Conservation (phyloP, 1,140 invertebrate genomes). For the Bombus confusus region DNA sequence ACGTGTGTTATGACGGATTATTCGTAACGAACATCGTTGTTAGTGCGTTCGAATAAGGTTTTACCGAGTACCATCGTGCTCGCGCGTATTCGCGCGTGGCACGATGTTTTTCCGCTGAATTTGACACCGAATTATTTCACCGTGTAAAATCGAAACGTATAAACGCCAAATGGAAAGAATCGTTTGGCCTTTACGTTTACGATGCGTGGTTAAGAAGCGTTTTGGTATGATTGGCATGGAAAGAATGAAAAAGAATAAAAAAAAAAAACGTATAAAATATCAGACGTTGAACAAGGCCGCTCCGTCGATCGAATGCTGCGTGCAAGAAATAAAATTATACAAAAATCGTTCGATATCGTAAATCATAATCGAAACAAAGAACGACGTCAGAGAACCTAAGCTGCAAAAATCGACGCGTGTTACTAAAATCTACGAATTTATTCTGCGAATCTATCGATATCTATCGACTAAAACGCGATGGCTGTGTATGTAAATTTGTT, state of each 20-base stretch:
- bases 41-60: neutral
- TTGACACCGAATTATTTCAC: conserved; percentile 49
- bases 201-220: conserved; percentile 1
- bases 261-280: neutral
- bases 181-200: neutral
- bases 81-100: neutral
- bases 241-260: neutral
- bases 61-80: neutral
- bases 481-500: neutral
- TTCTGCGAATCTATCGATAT: neutral
- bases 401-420: neutral
- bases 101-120: neutral
- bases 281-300: neutral
- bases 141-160: neutral
- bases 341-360: neutral
- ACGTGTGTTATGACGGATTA: no score
- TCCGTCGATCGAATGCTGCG: neutral
- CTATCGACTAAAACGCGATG: neutral
- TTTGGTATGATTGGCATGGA: conserved; percentile 60
- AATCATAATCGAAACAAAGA: conserved; percentile 2
- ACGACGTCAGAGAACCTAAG: neutral
- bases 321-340: conserved; percentile 2
- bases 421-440: neutral
- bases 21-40: neutral
- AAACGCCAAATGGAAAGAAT: neutral